phyloP scores from a whole-genome alignment of 2,113 vertebrate species.

The Aldabrachelys gigantea region DNA sequence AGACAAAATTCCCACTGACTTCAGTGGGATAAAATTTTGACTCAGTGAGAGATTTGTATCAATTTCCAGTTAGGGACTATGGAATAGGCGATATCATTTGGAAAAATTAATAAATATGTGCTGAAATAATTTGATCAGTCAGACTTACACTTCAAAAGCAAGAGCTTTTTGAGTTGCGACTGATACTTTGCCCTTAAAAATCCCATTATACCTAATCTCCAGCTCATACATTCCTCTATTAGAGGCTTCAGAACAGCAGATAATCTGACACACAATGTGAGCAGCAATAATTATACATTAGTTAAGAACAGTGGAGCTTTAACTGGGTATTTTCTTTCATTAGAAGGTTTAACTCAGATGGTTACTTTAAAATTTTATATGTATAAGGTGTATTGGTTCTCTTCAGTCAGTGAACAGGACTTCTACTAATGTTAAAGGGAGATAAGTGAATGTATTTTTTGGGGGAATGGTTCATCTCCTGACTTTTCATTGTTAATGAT shows the following conservation, averaged over 20 bases:
- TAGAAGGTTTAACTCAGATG: constrained; percentile 38
- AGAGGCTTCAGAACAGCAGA: constrained; percentile 26
- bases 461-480: constrained; percentile 43
- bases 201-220: constrained; percentile 33
- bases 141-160: constrained; percentile 36
- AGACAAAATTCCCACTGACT: neutral
- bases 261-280: constrained; percentile 14
- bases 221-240: constrained; percentile 43
- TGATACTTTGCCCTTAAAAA: constrained; percentile 37
- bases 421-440: constrained; percentile 20
- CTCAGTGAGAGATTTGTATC: neutral
- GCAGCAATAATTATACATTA: constrained; percentile 57
- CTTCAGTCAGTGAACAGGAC: neutral
- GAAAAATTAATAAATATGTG: constrained; percentile 39
- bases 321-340: constrained; percentile 9
- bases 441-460: constrained; percentile 47
- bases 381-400: constrained; percentile 44
- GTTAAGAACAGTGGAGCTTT: constrained; percentile 10
- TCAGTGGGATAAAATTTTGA: neutral
- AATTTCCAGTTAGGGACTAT: constrained; percentile 6
- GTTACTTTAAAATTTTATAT: constrained; percentile 40
- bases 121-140: constrained; percentile 44
- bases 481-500: neutral
- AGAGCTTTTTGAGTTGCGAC: constrained; percentile 29
- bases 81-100: constrained; percentile 9